Base-by-base conservation (phyloP, 1,140 invertebrate genomes). In the Zaprionus nigranus region DNA sequence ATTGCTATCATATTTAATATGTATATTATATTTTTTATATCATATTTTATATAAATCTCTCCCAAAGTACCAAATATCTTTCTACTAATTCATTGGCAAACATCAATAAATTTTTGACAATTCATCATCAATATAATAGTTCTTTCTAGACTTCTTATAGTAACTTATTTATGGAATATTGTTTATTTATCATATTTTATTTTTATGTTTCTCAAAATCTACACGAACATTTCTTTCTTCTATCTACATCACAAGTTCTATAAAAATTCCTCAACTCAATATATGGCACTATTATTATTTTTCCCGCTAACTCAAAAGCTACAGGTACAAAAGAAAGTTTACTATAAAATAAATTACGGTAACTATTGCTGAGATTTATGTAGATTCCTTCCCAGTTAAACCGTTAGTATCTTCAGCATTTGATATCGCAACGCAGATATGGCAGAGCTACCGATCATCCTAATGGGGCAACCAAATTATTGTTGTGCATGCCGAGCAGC, bases 391-490 rank as follows among this genome's bases (percentile, higher is more conserved):
- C 26, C 26, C 26, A 7, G 1, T 6, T 24, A 3, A 51, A 24
- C 17, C 46, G 46, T 51, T 51, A 24, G 12, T 56, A 56, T 56
- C 13, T 59, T 13, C 34, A 54, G n/a, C 51, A 26, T 30, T 60
- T 61, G 61, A 64, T 76, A 72, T 71, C 74, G 43, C 68, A 64
- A n/a, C 53, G 20, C 36, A 59, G 74, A 76, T 75, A 63, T 34
- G 62, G n/a, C 51, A 2, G 9, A 62, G 72, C 59, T 63, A 67
- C 58, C 73, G 66, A 75, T 75, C 73, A 75, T 70, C 67, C 26
- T 70, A 62, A 53, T 75, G 30, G 40, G 54, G 53, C 67, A 75
- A 38, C 53, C 59, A 59, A 75, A 60, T 71, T 70, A 65, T 75
- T 71, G 53, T 63, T 75, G 38, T 58, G 59, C 61, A 56, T 61